Evolutionary conservation across 2,888 invertebrate species (phyloP).

Genomic region (Cataglyphis rosenhaueri): DNA sequence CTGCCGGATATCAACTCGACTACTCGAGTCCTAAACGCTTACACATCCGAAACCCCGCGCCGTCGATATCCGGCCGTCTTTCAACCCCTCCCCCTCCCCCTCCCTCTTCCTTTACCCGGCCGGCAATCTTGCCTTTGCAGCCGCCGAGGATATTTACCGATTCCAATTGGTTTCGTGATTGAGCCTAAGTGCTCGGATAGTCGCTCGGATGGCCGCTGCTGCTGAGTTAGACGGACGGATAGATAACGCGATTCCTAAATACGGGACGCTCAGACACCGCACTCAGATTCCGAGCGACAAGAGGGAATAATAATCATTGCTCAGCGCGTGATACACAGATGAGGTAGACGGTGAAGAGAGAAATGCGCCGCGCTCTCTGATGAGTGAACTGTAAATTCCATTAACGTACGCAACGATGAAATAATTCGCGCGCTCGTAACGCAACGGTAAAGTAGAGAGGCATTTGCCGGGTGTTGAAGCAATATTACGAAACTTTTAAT

Average conservation of each 20-base stretch:
- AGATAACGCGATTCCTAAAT: slow-evolving; percentile 44
- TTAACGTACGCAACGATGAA: slow-evolving; percentile 27
- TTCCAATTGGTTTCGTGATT: slow-evolving; percentile 84
- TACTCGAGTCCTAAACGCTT: slow-evolving; percentile 77
- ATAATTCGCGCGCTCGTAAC: slow-evolving; percentile 21
- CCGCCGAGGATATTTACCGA: slow-evolving; percentile 80
- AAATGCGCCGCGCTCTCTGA: neutral
- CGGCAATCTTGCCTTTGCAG: slow-evolving; percentile 62
- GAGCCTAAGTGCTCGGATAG: slow-evolving; percentile 78
- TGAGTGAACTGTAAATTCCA: slow-evolving; percentile 24
- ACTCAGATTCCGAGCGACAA: slow-evolving; percentile 13
- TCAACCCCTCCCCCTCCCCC: slow-evolving; percentile 6
- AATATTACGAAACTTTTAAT: slow-evolving; percentile 45
- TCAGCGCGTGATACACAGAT: neutral
- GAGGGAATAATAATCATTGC: slow-evolving; percentile 1
- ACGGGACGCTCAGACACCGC: neutral
- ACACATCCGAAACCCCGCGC: slow-evolving; percentile 63
- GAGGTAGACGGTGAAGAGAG: slow-evolving; percentile 16
- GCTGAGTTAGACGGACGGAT: slow-evolving; percentile 44
- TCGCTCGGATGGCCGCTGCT: slow-evolving; percentile 29
- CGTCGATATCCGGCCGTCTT: slow-evolving; percentile 40
- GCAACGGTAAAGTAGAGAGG: slow-evolving; percentile 8
- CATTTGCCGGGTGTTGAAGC: neutral
- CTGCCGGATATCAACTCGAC: slow-evolving; percentile 79
- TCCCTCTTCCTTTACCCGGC: neutral